phyloP scores from a whole-genome alignment of 2,797 vertebrate species.

The Melanotaenia parkinsoni region DNA sequence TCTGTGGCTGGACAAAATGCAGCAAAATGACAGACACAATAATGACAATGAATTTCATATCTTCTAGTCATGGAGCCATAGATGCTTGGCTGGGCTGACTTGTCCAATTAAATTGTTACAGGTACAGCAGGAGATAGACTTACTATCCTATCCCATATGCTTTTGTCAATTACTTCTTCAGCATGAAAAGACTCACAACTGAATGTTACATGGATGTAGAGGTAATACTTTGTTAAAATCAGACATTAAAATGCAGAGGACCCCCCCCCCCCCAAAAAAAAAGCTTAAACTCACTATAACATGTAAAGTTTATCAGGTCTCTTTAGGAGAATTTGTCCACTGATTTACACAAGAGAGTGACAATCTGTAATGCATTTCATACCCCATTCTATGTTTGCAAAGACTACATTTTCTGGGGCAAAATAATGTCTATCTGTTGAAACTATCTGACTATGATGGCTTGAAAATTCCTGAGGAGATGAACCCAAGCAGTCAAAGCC shows the following conservation, averaged over 20 bases:
- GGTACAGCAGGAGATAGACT: constrained; percentile 89
- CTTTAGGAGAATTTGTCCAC: constrained; percentile 9
- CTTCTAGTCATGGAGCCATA: constrained; percentile 92
- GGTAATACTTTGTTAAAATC: constrained; percentile 20
- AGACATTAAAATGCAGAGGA: constrained; percentile 13
- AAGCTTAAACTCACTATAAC: constrained; percentile 3
- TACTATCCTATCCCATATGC: constrained; percentile 83
- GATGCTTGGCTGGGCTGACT: constrained; percentile 98
- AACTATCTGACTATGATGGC: constrained; percentile 76
- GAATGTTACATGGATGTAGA: constrained; percentile 47
- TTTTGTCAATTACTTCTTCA: constrained; percentile 83
- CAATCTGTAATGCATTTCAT: constrained; percentile 47
- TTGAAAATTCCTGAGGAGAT: constrained; percentile 81
- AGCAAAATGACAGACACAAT: constrained; percentile 99
- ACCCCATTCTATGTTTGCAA: constrained; percentile 56
- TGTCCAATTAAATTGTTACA: constrained; percentile 98
- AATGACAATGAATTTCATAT: constrained; percentile 99
- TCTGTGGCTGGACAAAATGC: constrained; percentile 93
- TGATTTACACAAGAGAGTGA: constrained; percentile 26
- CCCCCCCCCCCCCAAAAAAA: background rate
- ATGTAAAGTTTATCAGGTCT: constrained; percentile 25
- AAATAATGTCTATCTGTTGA: constrained; percentile 69
- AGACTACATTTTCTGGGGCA: constrained; percentile 56
- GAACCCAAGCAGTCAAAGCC: constrained; percentile 80
- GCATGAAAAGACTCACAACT: constrained; percentile 55